phyloP scores from a whole-genome alignment of 2,888 invertebrate species.

The Pinctada fucata region DNA sequence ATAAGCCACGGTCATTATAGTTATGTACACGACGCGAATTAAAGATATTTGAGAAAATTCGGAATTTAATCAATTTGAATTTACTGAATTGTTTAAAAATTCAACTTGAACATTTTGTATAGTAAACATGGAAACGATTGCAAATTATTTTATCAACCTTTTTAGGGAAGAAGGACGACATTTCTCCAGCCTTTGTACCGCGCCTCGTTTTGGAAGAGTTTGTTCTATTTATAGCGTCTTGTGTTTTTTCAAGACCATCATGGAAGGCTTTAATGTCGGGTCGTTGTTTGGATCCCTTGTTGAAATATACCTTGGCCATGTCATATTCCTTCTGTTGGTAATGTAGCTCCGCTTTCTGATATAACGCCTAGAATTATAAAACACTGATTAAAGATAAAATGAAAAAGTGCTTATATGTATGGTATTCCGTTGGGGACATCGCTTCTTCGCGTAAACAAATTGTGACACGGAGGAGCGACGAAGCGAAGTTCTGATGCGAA shows the following conservation, averaged over 20 bases:
- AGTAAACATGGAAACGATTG: neutral
- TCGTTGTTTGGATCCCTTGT: constrained; percentile 88
- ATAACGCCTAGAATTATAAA: constrained; percentile 81
- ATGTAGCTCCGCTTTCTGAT: constrained; percentile 93
- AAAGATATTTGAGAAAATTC: too few species aligned
- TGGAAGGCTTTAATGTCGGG: constrained; percentile 86
- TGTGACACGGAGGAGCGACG: too few species aligned
- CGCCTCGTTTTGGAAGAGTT: constrained; percentile 11
- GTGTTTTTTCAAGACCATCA: constrained; percentile 89
- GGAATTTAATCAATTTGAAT: too few species aligned
- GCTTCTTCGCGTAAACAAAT: too few species aligned
- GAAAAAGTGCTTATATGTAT: too few species aligned
- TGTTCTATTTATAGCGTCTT: constrained; percentile 40
- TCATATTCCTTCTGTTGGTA: constrained; percentile 95
- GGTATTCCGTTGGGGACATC: too few species aligned
- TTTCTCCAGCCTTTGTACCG: constrained; percentile 9
- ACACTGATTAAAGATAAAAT: neutral
- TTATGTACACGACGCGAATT: too few species aligned
- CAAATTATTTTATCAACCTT: constrained; percentile 3
- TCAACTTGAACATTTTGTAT: too few species aligned
- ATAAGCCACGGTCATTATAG: neutral
- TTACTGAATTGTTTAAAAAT: too few species aligned
- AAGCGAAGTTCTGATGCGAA: too few species aligned
- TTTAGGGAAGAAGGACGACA: constrained; percentile 17
- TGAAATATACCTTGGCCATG: constrained; percentile 92